Evolutionary conservation across 2,888 invertebrate species (phyloP), one percentile per base, ranked within the genome.

Genomic region (Tricholauxania praeusta): DNA sequence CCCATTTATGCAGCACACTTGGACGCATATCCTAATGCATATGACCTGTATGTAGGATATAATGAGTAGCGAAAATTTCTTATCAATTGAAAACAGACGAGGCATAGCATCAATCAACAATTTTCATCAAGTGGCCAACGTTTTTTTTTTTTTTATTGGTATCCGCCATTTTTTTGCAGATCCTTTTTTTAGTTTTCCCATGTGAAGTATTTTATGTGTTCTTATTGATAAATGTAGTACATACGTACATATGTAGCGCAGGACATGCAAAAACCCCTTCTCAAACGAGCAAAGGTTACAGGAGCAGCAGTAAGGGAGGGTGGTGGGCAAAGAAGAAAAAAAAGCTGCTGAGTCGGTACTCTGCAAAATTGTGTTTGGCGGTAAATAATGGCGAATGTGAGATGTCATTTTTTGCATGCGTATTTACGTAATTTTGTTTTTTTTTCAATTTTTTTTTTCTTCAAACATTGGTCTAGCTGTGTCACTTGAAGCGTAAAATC

Each of bases 311-410:
- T 7, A 51, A 19, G 15, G 22, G 28, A 48, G 19, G n/a, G 22
- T 78, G 81, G 82, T 78, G 81, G 82, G 79, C 79, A 39, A 39
- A 10, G n/a, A n/a, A n/a, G n/a, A n/a, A 28, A 39, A 39, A 76
- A 82, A 83, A 82, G 73, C 77, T 82, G 82, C 82, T 83, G 83
- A 82, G 83, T 82, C 83, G 83, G 82, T 83, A 83, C 82, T 82
- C 83, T 80, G 79, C 77, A 76, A 82, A 83, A 83, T 82, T 83
- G 82, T 79, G 79, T 80, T 80, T 77, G 81, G 51, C 19, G 59
- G 7, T 60, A 22, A n/a, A 60, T 28, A 63, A 19, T 19, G 48
- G 17, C 14, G 12, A 17, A 17, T 63, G 48, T 12, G 39, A 39
- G 10, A 39, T 39, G 39, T 39, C 39, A 39, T 39, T 39, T 39